Conservation (phyloP, 2,113 vertebrate species). For the Motacilla alba region DNA sequence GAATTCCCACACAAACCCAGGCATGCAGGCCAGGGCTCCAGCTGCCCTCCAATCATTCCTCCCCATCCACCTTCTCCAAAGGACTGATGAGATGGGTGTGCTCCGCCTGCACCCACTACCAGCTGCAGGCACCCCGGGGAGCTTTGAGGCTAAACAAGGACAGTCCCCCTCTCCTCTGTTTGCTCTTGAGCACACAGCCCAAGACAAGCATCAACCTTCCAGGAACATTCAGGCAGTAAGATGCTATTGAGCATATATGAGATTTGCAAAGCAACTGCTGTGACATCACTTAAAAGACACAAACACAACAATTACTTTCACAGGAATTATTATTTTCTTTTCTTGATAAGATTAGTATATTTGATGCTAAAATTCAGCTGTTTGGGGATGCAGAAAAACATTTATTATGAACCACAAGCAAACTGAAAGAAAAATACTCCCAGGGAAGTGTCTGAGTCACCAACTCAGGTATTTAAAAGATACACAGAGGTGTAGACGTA, state of each 20-base stretch:
- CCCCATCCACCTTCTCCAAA: fast-evolving
- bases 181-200: fast-evolving
- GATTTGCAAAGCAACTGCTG: neutral
- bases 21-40: fast-evolving
- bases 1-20: neutral
- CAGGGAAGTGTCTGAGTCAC: neutral
- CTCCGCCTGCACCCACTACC: fast-evolving
- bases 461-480: neutral
- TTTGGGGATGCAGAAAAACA: neutral
- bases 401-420: neutral
- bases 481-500: neutral
- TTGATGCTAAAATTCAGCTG: neutral
- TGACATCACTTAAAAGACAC: neutral
- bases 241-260: fast-evolving
- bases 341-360: neutral
- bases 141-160: neutral
- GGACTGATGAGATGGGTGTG: neutral
- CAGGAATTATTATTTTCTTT: neutral
- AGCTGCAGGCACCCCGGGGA: fast-evolving
- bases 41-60: neutral
- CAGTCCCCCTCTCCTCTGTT: neutral
- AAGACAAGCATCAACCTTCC: neutral
- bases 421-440: neutral
- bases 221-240: neutral
- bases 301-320: neutral